These are phyloP conservation scores for Siniperca chuatsi DNA, from an alignment of 2,113 vertebrate genomes.

Conservation along the genomic window DNA sequence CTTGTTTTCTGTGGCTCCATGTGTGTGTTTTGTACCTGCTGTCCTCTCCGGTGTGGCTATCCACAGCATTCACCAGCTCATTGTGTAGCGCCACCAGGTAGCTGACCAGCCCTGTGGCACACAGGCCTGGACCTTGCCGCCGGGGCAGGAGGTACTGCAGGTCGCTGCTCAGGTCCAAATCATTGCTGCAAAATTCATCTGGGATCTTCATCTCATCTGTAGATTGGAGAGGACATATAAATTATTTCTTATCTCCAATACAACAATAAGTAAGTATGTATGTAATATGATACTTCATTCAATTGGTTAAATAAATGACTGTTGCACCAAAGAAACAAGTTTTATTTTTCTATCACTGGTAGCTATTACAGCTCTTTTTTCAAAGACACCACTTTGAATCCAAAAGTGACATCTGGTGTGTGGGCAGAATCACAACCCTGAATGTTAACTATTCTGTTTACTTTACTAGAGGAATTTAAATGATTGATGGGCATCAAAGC, in stretches of 20 bases:
- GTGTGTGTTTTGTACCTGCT: conserved; percentile 73
- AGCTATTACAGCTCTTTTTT: neutral
- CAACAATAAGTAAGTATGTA: neutral
- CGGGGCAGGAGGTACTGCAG: conserved; percentile 87
- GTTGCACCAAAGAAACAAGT: neutral
- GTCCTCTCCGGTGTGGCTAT: conserved; percentile 77
- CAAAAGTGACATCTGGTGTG: neutral
- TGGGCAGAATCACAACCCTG: neutral
- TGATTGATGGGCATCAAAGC: neutral
- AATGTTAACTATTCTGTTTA: neutral
- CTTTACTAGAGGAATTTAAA: neutral
- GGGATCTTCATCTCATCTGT: conserved; percentile 91
- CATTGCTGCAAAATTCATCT: conserved; percentile 78
- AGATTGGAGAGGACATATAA: neutral
- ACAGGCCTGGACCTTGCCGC: conserved; percentile 87
- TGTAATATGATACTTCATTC: neutral
- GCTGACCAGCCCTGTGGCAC: conserved; percentile 88
- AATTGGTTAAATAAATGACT: neutral
- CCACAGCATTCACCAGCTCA: conserved; percentile 78
- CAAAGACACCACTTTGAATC: neutral
- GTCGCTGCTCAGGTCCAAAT: conserved; percentile 79
- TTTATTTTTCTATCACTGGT: neutral
- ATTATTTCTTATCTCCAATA: neutral
- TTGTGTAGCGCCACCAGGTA: conserved; percentile 91
- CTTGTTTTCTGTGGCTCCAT: neutral